These are phyloP conservation scores for Scrobipalpa atriplicella DNA, from an alignment of 2,888 invertebrate genomes.

Conservation along the genomic window DNA sequence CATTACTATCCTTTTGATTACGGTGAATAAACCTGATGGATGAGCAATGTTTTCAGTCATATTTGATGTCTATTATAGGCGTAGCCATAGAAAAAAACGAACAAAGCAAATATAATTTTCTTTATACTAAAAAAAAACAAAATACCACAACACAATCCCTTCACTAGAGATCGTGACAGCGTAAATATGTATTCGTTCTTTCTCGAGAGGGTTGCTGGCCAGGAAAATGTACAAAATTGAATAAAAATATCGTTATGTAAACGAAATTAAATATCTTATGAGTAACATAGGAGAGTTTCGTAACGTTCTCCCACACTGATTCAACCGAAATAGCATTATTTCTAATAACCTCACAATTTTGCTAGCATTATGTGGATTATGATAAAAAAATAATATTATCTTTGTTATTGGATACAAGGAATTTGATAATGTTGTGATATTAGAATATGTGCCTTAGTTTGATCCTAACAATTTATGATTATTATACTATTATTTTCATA, in stretches of 20 bases:
- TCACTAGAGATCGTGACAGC: slow-evolving; percentile 27
- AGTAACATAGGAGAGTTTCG: slow-evolving; percentile 3
- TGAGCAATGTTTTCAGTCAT: too few relatives aligned
- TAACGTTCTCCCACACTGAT: not conserved
- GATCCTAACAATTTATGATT: too few relatives aligned
- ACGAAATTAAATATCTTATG: slow-evolving; percentile 26
- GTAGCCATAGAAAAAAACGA: too few relatives aligned
- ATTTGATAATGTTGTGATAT: not conserved
- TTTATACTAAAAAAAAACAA: not conserved
- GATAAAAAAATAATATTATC: not conserved
- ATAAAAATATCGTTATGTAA: slow-evolving; percentile 25
- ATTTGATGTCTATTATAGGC: too few relatives aligned
- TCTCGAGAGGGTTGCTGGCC: slow-evolving; percentile 25
- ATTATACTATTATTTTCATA: too few relatives aligned
- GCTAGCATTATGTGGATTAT: not conserved
- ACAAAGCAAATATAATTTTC: too few relatives aligned
- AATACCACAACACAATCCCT: not conserved
- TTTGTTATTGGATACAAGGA: slow-evolving; percentile 3
- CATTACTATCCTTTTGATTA: too few relatives aligned
- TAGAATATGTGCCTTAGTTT: not conserved
- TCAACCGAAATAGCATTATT: not conserved
- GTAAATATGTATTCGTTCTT: slow-evolving; percentile 36
- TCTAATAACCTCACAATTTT: not conserved
- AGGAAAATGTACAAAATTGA: slow-evolving; percentile 27
- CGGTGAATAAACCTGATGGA: too few relatives aligned